These are phyloP conservation scores for Intellagama lesueurii DNA, from an alignment of 2,797 vertebrate genomes.

Conservation along the genomic window DNA sequence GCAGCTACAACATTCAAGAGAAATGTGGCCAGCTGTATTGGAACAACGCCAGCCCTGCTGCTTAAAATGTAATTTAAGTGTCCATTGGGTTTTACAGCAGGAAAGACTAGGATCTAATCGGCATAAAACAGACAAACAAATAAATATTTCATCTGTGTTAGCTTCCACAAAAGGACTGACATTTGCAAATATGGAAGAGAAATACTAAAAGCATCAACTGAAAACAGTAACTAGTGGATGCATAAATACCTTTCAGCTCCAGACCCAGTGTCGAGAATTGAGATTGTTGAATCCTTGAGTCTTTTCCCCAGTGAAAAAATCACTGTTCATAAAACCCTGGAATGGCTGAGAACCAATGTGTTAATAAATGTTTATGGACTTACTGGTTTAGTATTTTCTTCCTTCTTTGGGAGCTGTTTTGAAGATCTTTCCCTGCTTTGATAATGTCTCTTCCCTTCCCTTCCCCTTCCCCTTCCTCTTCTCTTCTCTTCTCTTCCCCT, in stretches of 20 bases:
- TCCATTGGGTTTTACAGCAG: not conserved
- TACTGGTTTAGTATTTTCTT: not conserved
- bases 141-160: not conserved
- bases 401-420: not conserved
- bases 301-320: not conserved
- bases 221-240: not conserved
- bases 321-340: not conserved
- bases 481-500: too few relatives aligned
- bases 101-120: not conserved
- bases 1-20: not conserved
- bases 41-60: not conserved
- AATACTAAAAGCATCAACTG: not conserved
- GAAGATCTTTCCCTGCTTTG: not conserved
- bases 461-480: too few relatives aligned
- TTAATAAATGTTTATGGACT: not conserved
- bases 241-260: not conserved
- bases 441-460: not conserved
- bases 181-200: not conserved
- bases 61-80: conserved; percentile 23
- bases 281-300: not conserved
- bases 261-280: not conserved
- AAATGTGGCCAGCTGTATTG: not conserved
- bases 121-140: not conserved
- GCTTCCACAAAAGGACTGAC: not conserved
- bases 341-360: not conserved